A percentile compares a stretch with the other conserved stretches of the same genome.
Evolutionary conservation across 2,888 invertebrate species (phyloP).

Genomic region (Gisinianus flammeolus): DNA sequence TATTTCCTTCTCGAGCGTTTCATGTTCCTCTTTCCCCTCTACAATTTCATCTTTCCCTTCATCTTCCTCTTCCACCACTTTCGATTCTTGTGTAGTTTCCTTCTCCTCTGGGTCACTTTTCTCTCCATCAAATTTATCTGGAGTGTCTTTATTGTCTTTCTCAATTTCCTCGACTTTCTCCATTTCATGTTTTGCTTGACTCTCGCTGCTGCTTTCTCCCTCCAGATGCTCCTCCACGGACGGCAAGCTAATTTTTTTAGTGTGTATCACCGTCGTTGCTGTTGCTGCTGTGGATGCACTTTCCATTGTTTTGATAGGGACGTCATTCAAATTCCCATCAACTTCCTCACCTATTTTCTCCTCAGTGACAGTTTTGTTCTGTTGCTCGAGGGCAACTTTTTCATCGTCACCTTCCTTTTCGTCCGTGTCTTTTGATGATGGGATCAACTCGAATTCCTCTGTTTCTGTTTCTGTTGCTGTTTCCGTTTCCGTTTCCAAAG

Average conservation of each 20-base stretch:
- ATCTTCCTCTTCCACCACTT: not conserved
- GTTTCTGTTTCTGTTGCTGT: not conserved
- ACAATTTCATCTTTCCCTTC: not conserved
- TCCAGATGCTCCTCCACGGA: too few species aligned
- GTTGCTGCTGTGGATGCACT: not conserved
- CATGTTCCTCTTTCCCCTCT: slow-evolving; percentile 1
- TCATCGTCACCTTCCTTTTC: too few species aligned
- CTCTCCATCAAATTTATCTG: not conserved
- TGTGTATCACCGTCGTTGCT: too few species aligned
- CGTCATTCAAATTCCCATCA: not conserved
- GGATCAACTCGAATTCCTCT: not conserved
- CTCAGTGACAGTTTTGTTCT: too few species aligned
- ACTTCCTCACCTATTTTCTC: not conserved
- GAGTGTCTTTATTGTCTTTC: not conserved
- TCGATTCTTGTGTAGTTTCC: not conserved
- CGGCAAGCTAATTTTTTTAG: too few species aligned
- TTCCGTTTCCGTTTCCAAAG: not conserved
- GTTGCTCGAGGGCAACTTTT: too few species aligned
- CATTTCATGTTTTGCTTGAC: not conserved
- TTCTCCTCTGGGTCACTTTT: not conserved
- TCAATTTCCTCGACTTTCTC: not conserved
- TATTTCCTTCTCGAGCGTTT: not conserved
- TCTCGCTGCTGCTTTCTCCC: not conserved
- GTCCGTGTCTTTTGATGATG: too few species aligned
- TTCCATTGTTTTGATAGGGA: not conserved